Evolutionary conservation across 2,888 invertebrate genomes (phyloP).

Genomic region (Nomada fucata): DNA sequence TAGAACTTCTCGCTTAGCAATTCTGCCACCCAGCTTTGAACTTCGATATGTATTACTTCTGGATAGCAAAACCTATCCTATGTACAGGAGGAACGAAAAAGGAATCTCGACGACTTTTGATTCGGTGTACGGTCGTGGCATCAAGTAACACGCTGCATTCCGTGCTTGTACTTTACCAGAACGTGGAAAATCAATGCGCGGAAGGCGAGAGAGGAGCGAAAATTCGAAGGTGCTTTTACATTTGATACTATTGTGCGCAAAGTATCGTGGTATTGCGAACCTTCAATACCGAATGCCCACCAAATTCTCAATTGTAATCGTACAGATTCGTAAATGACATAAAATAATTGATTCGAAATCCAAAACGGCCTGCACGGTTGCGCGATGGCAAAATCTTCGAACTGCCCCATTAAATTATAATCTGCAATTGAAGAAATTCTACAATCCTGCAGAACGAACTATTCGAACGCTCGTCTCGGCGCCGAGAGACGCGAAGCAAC

Average conservation of each 20-base stretch:
- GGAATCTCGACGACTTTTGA: conserved; percentile 50
- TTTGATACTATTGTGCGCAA: too few relatives aligned
- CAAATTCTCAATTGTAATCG: background rate
- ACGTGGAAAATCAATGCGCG: conserved; percentile 13
- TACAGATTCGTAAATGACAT: background rate
- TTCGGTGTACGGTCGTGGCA: conserved; percentile 26
- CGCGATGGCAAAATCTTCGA: too few relatives aligned
- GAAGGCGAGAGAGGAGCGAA: background rate
- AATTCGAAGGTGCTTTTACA: background rate
- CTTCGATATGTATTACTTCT: conserved; percentile 61
- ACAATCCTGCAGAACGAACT: too few relatives aligned
- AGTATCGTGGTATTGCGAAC: too few relatives aligned
- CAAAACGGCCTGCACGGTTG: too few relatives aligned
- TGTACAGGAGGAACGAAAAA: conserved; percentile 26
- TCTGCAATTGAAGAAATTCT: too few relatives aligned
- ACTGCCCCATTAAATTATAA: too few relatives aligned
- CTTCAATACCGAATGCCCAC: background rate
- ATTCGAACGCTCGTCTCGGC: too few relatives aligned
- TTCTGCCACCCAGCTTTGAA: conserved; percentile 56
- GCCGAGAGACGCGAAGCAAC: background rate
- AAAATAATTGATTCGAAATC: background rate
- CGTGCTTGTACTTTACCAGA: background rate
- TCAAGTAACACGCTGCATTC: conserved; percentile 32
- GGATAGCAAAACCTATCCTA: conserved; percentile 42
- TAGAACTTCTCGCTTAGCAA: conserved; percentile 48